These are phyloP conservation scores for Sitodiplosis mosellana DNA, from an alignment of 1,140 invertebrate species.

Conservation along the genomic window DNA sequence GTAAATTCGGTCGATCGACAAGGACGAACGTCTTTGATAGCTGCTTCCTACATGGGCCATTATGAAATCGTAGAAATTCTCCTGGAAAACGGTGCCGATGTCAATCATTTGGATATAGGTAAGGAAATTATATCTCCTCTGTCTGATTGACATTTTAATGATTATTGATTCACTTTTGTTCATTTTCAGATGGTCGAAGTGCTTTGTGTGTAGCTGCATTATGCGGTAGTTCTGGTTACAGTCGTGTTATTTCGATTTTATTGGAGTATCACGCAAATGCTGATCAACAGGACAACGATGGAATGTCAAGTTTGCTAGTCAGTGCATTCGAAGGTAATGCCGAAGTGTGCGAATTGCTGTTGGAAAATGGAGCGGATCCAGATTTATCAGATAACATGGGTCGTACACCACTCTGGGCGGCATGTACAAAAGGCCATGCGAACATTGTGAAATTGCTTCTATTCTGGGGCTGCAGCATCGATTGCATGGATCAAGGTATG, in stretches of 20 bases:
- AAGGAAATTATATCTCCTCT: too few species aligned
- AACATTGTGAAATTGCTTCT: slow-evolving; percentile 59
- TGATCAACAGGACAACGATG: slow-evolving; percentile 76
- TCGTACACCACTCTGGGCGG: slow-evolving; percentile 61
- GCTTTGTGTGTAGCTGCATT: slow-evolving; percentile 81
- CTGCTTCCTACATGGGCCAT: slow-evolving; percentile 78
- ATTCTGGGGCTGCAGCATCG: slow-evolving; percentile 78
- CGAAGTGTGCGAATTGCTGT: slow-evolving; percentile 64
- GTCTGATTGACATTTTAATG: too few species aligned
- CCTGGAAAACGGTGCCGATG: slow-evolving; percentile 65
- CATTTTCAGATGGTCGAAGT: slow-evolving; percentile 83
- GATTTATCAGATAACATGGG: slow-evolving; percentile 65
- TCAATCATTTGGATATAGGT: slow-evolving; percentile 67
- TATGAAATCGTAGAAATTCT: slow-evolving; percentile 78
- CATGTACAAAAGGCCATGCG: slow-evolving; percentile 71
- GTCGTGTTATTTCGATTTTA: slow-evolving; percentile 49
- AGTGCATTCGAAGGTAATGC: slow-evolving; percentile 75
- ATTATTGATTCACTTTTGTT: too few species aligned
- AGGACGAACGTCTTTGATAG: slow-evolving; percentile 77
- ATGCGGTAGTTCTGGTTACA: slow-evolving; percentile 72
- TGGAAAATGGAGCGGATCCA: slow-evolving; percentile 74
- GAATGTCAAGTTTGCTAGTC: slow-evolving; percentile 81
- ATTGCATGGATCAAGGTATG: slow-evolving; percentile 84
- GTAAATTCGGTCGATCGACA: slow-evolving; percentile 73
- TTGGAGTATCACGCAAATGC: slow-evolving; percentile 73